Base-by-base conservation (phyloP, 2,888 invertebrate genomes). In the Temnothorax unifasciatus region DNA sequence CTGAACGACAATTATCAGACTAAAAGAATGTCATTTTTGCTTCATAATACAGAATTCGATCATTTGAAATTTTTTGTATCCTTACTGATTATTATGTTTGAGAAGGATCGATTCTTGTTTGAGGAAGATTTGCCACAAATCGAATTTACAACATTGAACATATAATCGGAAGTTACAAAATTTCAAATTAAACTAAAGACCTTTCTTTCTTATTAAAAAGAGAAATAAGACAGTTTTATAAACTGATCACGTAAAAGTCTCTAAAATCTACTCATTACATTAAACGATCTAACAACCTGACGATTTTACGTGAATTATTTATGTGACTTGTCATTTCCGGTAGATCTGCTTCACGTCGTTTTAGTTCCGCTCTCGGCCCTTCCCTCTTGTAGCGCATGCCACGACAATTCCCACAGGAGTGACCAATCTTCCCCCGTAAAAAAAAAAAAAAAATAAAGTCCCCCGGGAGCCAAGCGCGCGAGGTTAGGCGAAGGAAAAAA, bases 401-500 rank as follows among this genome's bases (percentile, higher is more conserved):
- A 6, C 54, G 79, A 81, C 79, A 81, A 81, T 71, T 81, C 79
- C 73, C 79, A 81, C 59, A 71, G 59, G 79, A 81, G 47, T 61
- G 59, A 81, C 79, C 79, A 47, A 71, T 81, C 71, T 71, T 34
- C n/a, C 52, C 59, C 21, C 52, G 21, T 15, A 81, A 81, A 71
- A 71, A 74, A 69, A 54, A 59, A 59, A 15, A 29, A 71, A 81
- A 71, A 71, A 74, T 59, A 29, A 59, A 18, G n/a, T 9, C 18
- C 47, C 57, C 34, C 74, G 59, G 47, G 47, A 47, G 9, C 21
- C 47, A 21, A 71, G 13, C 69, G 77, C 52, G 69, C 47, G 59
- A 71, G 15, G 13, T 47, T 47, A 47, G n/a, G 41, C 18, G 47
- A 59, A 47, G 57, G 52, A 21, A 68, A 75, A 63, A 34, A 73